These are phyloP conservation scores for Sphaerodactylus townsendi DNA, from an alignment of 2,113 vertebrate genomes.

Conservation along the genomic window DNA sequence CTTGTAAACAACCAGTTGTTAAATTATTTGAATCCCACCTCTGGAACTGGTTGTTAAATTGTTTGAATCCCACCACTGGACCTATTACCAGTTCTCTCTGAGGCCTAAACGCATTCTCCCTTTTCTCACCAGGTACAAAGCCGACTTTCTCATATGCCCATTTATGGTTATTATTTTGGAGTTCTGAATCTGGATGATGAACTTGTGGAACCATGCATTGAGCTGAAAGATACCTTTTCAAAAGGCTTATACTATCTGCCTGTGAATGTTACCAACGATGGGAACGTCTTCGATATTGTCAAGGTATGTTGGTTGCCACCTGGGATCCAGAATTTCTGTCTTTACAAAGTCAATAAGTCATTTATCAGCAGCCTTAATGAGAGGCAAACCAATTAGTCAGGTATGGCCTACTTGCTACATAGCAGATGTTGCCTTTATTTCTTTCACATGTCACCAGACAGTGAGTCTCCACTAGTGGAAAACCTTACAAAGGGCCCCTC, in stretches of 20 bases:
- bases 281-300: constrained; percentile 62
- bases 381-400: background rate
- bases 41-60: too few species aligned
- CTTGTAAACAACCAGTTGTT: too few species aligned
- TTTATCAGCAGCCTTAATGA: background rate
- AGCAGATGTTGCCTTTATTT: background rate
- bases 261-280: constrained; percentile 65
- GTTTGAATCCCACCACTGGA: too few species aligned
- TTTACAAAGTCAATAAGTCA: background rate
- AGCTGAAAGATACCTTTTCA: constrained; percentile 66
- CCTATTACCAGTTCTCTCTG: background rate
- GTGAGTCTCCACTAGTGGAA: background rate
- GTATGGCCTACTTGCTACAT: background rate
- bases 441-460: background rate
- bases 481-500: too few species aligned
- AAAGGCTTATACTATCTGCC: constrained; percentile 71
- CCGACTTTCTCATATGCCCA: constrained; percentile 13
- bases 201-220: constrained; percentile 41
- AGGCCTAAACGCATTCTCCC: background rate
- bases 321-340: background rate
- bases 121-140: constrained; percentile 65
- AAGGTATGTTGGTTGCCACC: constrained; percentile 56
- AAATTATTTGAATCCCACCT: too few species aligned
- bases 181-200: constrained; percentile 69
- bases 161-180: constrained; percentile 61